phyloP scores from a whole-genome alignment of 2,113 vertebrate genomes.

The Aptenodytes patagonicus region DNA sequence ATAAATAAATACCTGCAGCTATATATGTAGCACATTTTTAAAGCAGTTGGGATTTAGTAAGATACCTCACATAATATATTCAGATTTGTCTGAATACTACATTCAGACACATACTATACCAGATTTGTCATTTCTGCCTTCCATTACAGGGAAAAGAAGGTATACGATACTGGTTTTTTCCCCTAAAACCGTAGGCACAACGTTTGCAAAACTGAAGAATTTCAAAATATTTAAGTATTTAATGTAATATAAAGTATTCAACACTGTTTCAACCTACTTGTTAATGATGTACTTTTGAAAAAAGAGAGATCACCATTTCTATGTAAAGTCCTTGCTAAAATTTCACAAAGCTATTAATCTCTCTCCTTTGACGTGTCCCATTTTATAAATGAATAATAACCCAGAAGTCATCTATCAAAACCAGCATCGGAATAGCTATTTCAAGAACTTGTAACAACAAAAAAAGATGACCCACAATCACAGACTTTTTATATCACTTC shows the following conservation, averaged over 20 bases:
- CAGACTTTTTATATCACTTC: background rate
- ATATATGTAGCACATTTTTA: background rate
- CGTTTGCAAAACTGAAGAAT: background rate
- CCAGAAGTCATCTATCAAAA: background rate
- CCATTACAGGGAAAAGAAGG: background rate
- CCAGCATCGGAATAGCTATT: background rate
- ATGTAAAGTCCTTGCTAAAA: background rate
- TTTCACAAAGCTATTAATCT: background rate
- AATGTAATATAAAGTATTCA: background rate
- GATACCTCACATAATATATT: background rate
- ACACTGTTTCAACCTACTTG: background rate
- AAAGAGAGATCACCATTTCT: background rate
- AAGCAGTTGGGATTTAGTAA: background rate
- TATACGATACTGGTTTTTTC: rapidly evolving
- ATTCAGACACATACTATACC: background rate
- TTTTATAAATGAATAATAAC: slow-evolving; percentile 8
- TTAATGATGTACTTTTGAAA: background rate
- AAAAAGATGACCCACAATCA: background rate
- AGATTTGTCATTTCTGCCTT: background rate
- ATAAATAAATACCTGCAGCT: background rate
- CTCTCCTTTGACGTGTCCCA: background rate
- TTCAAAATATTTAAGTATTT: background rate
- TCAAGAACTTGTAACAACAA: background rate
- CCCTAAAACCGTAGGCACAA: background rate
- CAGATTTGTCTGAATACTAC: background rate